Evolutionary conservation across 1,140 invertebrate genomes (phyloP).

Genomic region (Armadillidium nasatum): DNA sequence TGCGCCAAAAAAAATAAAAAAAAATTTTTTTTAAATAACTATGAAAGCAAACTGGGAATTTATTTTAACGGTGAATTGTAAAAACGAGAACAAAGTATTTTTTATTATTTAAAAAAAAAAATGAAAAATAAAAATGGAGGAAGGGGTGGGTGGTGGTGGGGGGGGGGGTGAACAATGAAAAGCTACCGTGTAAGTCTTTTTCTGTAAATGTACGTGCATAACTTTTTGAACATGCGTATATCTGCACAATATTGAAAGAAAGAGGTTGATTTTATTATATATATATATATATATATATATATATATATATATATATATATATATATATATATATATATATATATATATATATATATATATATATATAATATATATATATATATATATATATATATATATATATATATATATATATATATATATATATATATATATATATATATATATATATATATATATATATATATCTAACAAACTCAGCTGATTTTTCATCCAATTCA

Average conservation of each 20-base stretch:
- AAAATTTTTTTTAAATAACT: too few relatives aligned
- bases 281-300: conserved; percentile 3
- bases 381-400: not conserved
- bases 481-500: too few relatives aligned
- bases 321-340: conserved; percentile 11
- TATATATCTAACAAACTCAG: not conserved
- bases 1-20: too few relatives aligned
- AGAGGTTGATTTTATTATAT: too few relatives aligned
- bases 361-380: conserved; percentile 12
- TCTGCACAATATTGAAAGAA: too few relatives aligned
- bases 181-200: too few relatives aligned
- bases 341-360: not conserved
- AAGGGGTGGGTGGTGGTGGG: too few relatives aligned
- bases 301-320: conserved; percentile 9
- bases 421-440: conserved; percentile 9
- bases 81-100: too few relatives aligned
- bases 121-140: not conserved
- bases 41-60: not conserved
- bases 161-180: too few relatives aligned
- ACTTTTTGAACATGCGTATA: too few relatives aligned
- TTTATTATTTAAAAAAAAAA: not conserved
- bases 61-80: not conserved
- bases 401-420: conserved; percentile 7
- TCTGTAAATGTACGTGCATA: too few relatives aligned
- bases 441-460: conserved; percentile 3